Evolutionary conservation across 2,888 invertebrate genomes (phyloP).

Genomic region (Parnassius smintheus): DNA sequence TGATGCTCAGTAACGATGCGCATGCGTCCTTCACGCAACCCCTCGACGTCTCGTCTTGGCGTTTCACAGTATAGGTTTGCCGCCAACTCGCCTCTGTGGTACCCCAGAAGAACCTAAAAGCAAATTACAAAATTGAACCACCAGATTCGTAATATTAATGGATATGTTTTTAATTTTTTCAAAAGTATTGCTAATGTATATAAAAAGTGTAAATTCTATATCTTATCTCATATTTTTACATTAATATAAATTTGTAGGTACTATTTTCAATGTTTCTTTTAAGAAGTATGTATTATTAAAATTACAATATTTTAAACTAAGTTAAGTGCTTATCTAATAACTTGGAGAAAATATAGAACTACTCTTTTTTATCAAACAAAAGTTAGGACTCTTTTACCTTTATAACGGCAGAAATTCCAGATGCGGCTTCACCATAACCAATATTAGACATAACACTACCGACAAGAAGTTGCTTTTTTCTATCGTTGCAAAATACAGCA

Average conservation of each 20-base stretch:
- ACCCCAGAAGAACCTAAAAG: slow-evolving; percentile 79
- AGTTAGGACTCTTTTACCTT: slow-evolving; percentile 63
- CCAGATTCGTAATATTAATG: too few species aligned
- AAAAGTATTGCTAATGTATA: too few species aligned
- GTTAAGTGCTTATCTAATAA: neutral
- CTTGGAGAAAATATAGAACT: too few species aligned
- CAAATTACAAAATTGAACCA: too few species aligned
- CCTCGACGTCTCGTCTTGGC: slow-evolving; percentile 76
- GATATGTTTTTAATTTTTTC: too few species aligned
- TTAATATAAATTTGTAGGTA: too few species aligned
- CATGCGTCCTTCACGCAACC: slow-evolving; percentile 75
- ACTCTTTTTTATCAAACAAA: neutral
- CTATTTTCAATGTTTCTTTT: too few species aligned
- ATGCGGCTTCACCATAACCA: slow-evolving; percentile 66
- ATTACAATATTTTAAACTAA: too few species aligned
- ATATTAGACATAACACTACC: slow-evolving; percentile 76
- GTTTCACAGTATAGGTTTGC: slow-evolving; percentile 85
- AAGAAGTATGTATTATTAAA: too few species aligned
- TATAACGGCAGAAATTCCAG: slow-evolving; percentile 78
- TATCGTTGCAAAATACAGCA: slow-evolving; percentile 76
- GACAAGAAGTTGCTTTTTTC: slow-evolving; percentile 81
- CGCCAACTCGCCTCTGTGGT: slow-evolving; percentile 85
- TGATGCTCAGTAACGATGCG: slow-evolving; percentile 80
- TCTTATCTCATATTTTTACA: too few species aligned
- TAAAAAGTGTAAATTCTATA: too few species aligned